These are phyloP conservation scores for Temnothorax nylanderi DNA, from an alignment of 1,140 invertebrate species.

Conservation along the genomic window DNA sequence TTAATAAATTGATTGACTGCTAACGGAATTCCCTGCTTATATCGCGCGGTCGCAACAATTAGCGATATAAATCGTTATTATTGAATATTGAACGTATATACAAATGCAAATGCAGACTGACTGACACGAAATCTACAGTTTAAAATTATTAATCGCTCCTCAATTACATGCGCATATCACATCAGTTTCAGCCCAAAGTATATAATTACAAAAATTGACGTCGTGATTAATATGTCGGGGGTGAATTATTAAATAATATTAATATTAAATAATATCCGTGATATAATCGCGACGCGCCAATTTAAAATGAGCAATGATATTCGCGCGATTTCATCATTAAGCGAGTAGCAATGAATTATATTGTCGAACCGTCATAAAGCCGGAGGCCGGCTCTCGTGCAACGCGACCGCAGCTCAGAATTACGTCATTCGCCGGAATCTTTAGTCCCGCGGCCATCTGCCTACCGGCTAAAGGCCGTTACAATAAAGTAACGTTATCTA, in stretches of 20 bases:
- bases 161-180: constrained; percentile 43
- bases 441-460: constrained; percentile 39
- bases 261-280: constrained; percentile 13
- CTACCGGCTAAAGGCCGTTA: constrained; percentile 57
- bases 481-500: constrained; percentile 78
- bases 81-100: constrained; percentile 16
- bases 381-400: background rate
- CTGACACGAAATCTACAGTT: constrained; percentile 10
- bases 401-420: constrained; percentile 1
- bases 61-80: constrained; percentile 46
- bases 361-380: background rate
- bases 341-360: background rate
- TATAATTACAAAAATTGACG: constrained; percentile 42
- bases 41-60: constrained; percentile 18
- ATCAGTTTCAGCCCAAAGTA: constrained; percentile 17
- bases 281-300: constrained; percentile 14
- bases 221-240: constrained; percentile 35
- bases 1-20: constrained; percentile 50
- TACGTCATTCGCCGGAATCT: constrained; percentile 30
- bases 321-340: constrained; percentile 14
- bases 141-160: constrained; percentile 51
- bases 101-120: constrained; percentile 18
- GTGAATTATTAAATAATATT: constrained; percentile 51
- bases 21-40: constrained; percentile 25
- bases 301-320: background rate